Percentiles rank a stretch among this genome's conserved stretches.
These are phyloP conservation scores for Lepisosteus osseus DNA, from an alignment of 2,113 vertebrate genomes.

Conservation along the genomic window DNA sequence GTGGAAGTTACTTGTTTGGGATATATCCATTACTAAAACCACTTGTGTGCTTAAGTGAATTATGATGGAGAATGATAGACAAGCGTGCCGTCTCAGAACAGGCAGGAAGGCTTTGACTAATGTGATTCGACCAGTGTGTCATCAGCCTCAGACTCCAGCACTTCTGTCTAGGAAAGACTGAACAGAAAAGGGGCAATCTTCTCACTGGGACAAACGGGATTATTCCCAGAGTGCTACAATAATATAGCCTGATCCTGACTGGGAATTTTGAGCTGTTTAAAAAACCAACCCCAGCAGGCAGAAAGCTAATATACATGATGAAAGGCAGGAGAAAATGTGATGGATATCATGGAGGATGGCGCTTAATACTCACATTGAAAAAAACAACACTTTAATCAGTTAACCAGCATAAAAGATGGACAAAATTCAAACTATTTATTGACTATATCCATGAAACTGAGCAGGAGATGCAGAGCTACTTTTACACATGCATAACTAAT, in stretches of 20 bases:
- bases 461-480: conserved; percentile 53
- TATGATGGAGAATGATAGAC: background rate
- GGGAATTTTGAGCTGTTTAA: background rate
- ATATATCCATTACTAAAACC: background rate
- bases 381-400: conserved; percentile 23
- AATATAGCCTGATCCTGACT: background rate
- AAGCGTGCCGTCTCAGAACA: background rate
- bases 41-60: conserved; percentile 7
- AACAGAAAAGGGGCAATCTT: background rate
- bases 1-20: background rate
- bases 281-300: background rate
- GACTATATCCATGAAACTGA: conserved; percentile 48
- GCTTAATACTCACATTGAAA: conserved; percentile 29
- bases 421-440: conserved; percentile 30
- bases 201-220: background rate
- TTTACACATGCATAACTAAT: conserved; percentile 53
- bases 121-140: background rate
- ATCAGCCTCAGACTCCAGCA: background rate
- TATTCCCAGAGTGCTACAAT: background rate
- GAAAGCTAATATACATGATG: background rate
- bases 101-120: background rate
- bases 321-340: background rate
- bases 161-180: background rate
- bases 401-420: conserved; percentile 14
- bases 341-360: conserved; percentile 21